Conservation (phyloP, 2,888 invertebrate species). For the Sinhomidia bicolor region DNA sequence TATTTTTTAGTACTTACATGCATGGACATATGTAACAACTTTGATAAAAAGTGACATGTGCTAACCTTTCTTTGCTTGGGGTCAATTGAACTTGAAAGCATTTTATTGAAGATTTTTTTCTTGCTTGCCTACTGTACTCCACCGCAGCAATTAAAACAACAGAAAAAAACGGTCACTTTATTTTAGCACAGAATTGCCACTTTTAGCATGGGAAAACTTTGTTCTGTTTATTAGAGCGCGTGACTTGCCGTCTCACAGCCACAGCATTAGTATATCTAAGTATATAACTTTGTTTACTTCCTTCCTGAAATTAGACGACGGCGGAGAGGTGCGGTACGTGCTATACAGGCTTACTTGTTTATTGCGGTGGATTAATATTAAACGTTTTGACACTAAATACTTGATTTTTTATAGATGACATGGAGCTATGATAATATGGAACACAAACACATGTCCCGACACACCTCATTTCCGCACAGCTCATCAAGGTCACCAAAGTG, state of each 20-base stretch:
- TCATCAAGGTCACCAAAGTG: neutral
- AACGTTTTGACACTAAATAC: too few species aligned
- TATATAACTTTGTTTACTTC: too few species aligned
- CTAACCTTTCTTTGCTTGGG: neutral
- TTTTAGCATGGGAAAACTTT: too few species aligned
- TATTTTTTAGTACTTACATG: neutral
- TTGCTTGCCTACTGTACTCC: neutral
- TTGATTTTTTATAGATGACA: neutral
- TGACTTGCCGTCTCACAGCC: too few species aligned
- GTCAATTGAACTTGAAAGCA: slow-evolving; percentile 33
- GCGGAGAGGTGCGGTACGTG: too few species aligned
- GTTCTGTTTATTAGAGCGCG: too few species aligned
- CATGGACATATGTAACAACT: neutral
- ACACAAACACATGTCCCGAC: neutral
- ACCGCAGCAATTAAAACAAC: neutral
- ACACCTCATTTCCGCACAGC: slow-evolving; percentile 15
- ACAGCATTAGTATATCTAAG: too few species aligned
- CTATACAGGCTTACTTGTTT: too few species aligned
- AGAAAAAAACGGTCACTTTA: too few species aligned
- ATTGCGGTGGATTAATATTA: too few species aligned
- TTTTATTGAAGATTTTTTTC: neutral
- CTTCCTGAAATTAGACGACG: too few species aligned
- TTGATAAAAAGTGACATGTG: neutral
- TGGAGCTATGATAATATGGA: neutral
- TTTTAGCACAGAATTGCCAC: too few species aligned